Conservation (phyloP, 2,888 invertebrate species). For the Drosophila neonasuta region DNA sequence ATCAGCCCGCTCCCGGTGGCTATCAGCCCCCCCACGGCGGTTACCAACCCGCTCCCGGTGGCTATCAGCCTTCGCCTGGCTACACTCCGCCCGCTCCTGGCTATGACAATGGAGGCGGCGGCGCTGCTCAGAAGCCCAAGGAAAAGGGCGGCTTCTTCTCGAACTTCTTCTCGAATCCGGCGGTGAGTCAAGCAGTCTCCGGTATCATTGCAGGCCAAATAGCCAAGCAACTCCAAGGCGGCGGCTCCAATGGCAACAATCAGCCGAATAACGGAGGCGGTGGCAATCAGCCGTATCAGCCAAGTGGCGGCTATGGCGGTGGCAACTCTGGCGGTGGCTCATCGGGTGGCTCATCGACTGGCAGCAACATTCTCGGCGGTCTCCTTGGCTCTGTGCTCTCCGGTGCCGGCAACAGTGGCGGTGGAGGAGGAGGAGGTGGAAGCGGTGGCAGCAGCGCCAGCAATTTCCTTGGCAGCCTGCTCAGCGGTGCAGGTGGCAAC, state of each 20-base stretch:
- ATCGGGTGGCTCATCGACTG: conserved; percentile 46
- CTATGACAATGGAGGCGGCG: conserved; percentile 66
- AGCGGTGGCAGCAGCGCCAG: conserved; percentile 61
- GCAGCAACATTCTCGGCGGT: conserved; percentile 76
- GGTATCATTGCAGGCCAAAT: conserved; percentile 82
- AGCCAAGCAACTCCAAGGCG: conserved; percentile 79
- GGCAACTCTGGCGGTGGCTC: conserved; percentile 46
- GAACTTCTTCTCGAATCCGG: conserved; percentile 80
- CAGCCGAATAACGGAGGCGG: conserved; percentile 51
- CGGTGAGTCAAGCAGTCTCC: conserved; percentile 80
- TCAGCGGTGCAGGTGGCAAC: conserved; percentile 52
- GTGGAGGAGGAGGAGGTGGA: conserved; percentile 15
- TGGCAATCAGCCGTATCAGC: conserved; percentile 63
- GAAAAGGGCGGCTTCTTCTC: conserved; percentile 81
- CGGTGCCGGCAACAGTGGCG: conserved; percentile 57
- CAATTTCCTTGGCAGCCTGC: conserved; percentile 66
- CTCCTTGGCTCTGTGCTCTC: conserved; percentile 71
- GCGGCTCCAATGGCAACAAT: conserved; percentile 41
- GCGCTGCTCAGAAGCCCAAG: conserved; percentile 72
- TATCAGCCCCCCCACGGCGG: conserved; percentile 64
- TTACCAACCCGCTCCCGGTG: conserved; percentile 72
- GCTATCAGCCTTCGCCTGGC: conserved; percentile 65
- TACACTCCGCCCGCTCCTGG: conserved; percentile 78
- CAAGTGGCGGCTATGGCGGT: conserved; percentile 69
- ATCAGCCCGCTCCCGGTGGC: conserved; percentile 50